Conservation (phyloP, 2,888 invertebrate species). For the Thereva nobilitata region DNA sequence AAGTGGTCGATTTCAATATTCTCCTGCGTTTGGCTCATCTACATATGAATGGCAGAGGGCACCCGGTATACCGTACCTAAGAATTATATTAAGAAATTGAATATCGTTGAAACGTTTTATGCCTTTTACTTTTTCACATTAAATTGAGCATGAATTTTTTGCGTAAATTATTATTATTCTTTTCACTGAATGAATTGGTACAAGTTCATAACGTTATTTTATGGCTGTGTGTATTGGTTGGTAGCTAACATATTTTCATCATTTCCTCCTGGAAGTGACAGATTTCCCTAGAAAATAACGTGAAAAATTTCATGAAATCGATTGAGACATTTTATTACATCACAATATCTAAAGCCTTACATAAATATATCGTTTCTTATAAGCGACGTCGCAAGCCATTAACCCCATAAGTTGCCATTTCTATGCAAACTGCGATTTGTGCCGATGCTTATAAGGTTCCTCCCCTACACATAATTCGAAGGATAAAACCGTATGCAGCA, state of each 20-base stretch:
- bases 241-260: too few species aligned
- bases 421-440: slow-evolving; percentile 40
- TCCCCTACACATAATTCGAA: slow-evolving; percentile 10
- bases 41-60: slow-evolving; percentile 31
- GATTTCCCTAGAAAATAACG: not conserved
- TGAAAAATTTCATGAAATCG: slow-evolving; percentile 20
- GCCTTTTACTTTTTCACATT: slow-evolving; percentile 19
- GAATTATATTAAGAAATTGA: slow-evolving; percentile 16
- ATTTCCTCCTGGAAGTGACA: too few species aligned
- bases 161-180: slow-evolving; percentile 1
- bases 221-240: too few species aligned
- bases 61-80: too few species aligned
- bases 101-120: slow-evolving; percentile 18
- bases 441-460: slow-evolving; percentile 22
- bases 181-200: too few species aligned
- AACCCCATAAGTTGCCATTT: slow-evolving; percentile 41
- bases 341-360: slow-evolving; percentile 36
- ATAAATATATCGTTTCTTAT: slow-evolving; percentile 32
- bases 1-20: slow-evolving; percentile 38
- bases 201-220: too few species aligned
- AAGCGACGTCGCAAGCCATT: slow-evolving; percentile 41
- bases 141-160: slow-evolving; percentile 36
- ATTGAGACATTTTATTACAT: slow-evolving; percentile 39
- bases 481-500: too few species aligned
- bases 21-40: slow-evolving; percentile 31